Evolutionary conservation across 2,888 invertebrate genomes (phyloP).

Genomic region (Melanostoma mellinum): DNA sequence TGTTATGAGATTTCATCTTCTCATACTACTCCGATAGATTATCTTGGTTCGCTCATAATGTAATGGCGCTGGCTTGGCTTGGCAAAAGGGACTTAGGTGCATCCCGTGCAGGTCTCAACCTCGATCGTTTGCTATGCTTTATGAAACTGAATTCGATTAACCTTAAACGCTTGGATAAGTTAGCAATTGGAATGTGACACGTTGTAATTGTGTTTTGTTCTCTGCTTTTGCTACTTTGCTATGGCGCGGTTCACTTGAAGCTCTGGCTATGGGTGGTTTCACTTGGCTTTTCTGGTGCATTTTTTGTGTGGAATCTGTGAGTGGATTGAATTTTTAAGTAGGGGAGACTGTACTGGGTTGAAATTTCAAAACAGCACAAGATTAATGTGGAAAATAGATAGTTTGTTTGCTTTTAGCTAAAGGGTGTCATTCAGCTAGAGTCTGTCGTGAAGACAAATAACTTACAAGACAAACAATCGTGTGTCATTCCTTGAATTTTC

Average conservation of each 20-base stretch:
- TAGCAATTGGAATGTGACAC: constrained; percentile 70
- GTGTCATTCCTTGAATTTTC: no score
- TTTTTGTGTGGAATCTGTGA: neutral
- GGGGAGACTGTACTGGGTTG: no score
- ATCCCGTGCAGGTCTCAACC: neutral
- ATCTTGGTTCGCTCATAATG: constrained; percentile 38
- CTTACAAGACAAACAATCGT: no score
- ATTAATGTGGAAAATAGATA: no score
- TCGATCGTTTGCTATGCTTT: constrained; percentile 54
- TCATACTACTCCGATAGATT: constrained; percentile 28
- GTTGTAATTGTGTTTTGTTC: constrained; percentile 33
- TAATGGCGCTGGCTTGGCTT: constrained; percentile 8
- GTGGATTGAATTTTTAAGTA: neutral
- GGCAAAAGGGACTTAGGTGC: constrained; percentile 3
- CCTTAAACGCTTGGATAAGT: constrained; percentile 71
- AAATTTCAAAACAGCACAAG: no score
- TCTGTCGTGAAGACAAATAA: no score
- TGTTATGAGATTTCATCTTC: constrained; percentile 53
- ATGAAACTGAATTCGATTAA: constrained; percentile 71
- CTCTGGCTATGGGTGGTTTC: constrained; percentile 30
- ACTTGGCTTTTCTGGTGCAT: neutral
- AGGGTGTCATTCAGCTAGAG: no score
- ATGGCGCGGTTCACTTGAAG: constrained; percentile 1
- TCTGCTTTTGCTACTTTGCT: neutral
- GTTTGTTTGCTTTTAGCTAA: no score